Evolutionary conservation across 2,888 invertebrate genomes (phyloP), one percentile per base, ranked within the genome.

Genomic region (Chrysina gloriosa): DNA sequence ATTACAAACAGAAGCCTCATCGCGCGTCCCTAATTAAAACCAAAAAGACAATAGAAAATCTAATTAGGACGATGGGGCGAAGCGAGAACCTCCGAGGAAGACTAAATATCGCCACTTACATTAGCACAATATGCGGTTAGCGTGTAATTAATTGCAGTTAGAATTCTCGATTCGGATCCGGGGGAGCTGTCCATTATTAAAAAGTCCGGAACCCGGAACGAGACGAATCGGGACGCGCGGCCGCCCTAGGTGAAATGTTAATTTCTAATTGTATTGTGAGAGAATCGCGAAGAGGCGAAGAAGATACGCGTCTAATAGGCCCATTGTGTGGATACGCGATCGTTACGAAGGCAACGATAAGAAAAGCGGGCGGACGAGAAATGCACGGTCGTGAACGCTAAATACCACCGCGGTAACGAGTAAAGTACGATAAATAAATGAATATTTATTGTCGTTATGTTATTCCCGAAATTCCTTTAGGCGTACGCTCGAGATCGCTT

Each of bases 251-350:
- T 47, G 23, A 23, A 47, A 19, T 47, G 47, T 47, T 47, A 47
- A 47, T 47, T 47, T 47, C 47, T 21, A 47, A 47, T 47, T 16
- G 47, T 47, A 14, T n/a, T 7, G 47, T 47, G 47, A 21, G 47
- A n/a, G n/a, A 47, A 47, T 19, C 23, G 47, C 21, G 23, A 21
- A 23, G 47, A n/a, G 47, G 47, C 4, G n/a, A n/a, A n/a, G n/a
- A n/a, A n/a, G n/a, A n/a, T 47, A 47, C 21, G 21, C 6, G 21
- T 21, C 21, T 23, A 47, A 47, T 47, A 23, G 23, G 47, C 23
- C 23, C n/a, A 47, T 47, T 47, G 47, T 47, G n/a, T n/a, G 9
- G 3, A 21, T n/a, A 21, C 23, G n/a, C 7, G 47, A 23, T 21
- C 47, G 47, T n/a, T 3, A n/a, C 5, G 47, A n/a, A 19, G 5